A percentile compares a stretch with the other conserved stretches of the same genome.
Evolutionary conservation across 1,140 invertebrate genomes (phyloP).

Genomic region (Drosophila fuyamai): DNA sequence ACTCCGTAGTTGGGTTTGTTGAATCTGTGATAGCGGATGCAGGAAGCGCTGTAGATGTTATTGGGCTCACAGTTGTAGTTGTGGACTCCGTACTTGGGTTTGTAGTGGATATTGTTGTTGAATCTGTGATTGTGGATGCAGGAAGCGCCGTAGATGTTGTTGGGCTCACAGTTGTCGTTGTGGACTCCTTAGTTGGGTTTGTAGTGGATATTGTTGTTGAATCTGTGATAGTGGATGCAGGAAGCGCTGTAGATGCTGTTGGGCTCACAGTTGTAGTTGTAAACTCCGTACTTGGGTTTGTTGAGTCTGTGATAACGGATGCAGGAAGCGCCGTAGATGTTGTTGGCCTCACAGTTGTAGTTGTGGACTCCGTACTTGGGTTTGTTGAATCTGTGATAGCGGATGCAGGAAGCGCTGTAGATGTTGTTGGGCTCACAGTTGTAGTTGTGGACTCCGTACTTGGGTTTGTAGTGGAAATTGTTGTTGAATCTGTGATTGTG

Average conservation of each 20-base stretch:
- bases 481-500: too few species aligned
- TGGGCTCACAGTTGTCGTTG: background rate
- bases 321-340: background rate
- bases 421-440: too few species aligned
- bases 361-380: background rate
- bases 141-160: background rate
- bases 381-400: background rate
- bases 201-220: too few species aligned
- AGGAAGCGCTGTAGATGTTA: background rate
- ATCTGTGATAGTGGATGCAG: background rate
- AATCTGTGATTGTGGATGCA: background rate
- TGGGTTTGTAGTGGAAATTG: too few species aligned
- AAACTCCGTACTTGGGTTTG: background rate
- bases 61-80: too few species aligned
- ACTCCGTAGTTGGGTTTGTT: too few species aligned
- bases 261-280: background rate
- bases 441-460: too few species aligned
- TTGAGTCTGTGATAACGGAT: too few species aligned
- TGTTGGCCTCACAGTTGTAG: background rate
- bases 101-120: background rate
- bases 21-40: background rate
- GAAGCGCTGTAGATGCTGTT: background rate
- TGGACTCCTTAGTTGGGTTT: background rate
- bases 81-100: background rate
- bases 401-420: too few species aligned